Evolutionary conservation across 2,888 invertebrate genomes (phyloP).

Genomic region (Tyria jacobaeae): DNA sequence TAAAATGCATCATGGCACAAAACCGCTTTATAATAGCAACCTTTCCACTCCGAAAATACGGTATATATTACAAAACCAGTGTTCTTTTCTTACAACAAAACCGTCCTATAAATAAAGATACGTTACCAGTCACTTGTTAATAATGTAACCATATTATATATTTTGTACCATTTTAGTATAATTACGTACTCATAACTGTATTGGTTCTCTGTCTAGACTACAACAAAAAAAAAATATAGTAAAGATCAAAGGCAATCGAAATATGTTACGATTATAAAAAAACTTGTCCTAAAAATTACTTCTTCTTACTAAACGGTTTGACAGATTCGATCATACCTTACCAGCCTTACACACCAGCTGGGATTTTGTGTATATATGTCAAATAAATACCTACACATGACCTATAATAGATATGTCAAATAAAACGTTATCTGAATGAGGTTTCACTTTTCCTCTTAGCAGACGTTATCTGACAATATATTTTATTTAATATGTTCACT

Average conservation of each 20-base stretch:
- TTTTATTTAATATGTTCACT: too few relatives aligned
- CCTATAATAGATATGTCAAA: too few relatives aligned
- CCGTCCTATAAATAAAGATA: slow-evolving; percentile 1
- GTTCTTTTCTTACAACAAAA: slow-evolving; percentile 3
- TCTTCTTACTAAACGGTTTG: too few relatives aligned
- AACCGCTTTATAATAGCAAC: slow-evolving; percentile 4
- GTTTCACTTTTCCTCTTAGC: not conserved
- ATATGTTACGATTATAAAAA: too few relatives aligned
- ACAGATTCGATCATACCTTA: too few relatives aligned
- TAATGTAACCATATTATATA: not conserved
- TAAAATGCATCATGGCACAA: not conserved
- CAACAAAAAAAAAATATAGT: not conserved
- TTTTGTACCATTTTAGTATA: not conserved
- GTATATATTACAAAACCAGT: slow-evolving; percentile 13
- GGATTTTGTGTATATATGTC: too few relatives aligned
- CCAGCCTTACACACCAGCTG: too few relatives aligned
- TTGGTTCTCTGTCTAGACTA: not conserved
- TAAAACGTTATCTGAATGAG: too few relatives aligned
- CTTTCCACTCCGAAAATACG: rapidly evolving
- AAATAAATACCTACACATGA: too few relatives aligned
- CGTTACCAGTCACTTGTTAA: not conserved
- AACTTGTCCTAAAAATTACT: too few relatives aligned
- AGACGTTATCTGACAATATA: not conserved
- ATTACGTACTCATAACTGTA: not conserved
- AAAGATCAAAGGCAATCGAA: not conserved